A percentile compares a stretch with the other conserved stretches of the same genome.
Evolutionary conservation across 2,113 vertebrate species (phyloP).

Genomic region (Dendropsophus ebraccatus): DNA sequence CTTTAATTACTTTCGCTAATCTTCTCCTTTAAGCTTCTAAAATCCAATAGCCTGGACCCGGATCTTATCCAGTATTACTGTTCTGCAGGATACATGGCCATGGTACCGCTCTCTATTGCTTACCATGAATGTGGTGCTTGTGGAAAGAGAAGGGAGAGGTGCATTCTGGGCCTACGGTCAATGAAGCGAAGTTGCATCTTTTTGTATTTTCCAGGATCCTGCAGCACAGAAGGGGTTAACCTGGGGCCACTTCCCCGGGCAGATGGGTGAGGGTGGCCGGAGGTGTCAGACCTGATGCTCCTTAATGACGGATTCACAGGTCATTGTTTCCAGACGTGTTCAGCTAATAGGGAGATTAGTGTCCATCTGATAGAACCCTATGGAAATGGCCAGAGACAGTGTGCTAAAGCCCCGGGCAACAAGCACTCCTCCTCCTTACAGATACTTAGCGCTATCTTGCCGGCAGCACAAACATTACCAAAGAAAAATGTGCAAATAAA

Average conservation of each 20-base stretch:
- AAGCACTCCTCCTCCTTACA: constrained; percentile 60
- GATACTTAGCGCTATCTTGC: constrained; percentile 48
- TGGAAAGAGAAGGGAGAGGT: too few relatives aligned
- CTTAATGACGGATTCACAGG: constrained; percentile 55
- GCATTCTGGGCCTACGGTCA: too few relatives aligned
- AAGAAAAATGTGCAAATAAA: constrained; percentile 42
- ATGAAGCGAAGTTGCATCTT: too few relatives aligned
- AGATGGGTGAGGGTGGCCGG: constrained; percentile 31
- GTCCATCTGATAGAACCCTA: constrained; percentile 57
- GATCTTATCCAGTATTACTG: too few relatives aligned
- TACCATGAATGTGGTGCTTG: too few relatives aligned
- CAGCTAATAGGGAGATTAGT: constrained; percentile 45
- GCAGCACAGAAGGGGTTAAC: background rate
- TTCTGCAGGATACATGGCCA: too few relatives aligned
- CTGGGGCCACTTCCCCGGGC: background rate
- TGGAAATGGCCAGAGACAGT: constrained; percentile 67
- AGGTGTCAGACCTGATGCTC: constrained; percentile 53
- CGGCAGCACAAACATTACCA: constrained; percentile 25
- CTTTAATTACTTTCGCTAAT: too few relatives aligned
- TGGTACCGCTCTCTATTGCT: too few relatives aligned
- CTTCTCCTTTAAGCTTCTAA: too few relatives aligned
- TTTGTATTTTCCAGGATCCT: too few relatives aligned
- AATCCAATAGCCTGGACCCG: too few relatives aligned
- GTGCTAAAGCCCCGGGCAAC: constrained; percentile 63
- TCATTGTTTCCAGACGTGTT: constrained; percentile 63